Conservation (phyloP, 2,113 vertebrate genomes). For the Trochalopteron elliotii region DNA sequence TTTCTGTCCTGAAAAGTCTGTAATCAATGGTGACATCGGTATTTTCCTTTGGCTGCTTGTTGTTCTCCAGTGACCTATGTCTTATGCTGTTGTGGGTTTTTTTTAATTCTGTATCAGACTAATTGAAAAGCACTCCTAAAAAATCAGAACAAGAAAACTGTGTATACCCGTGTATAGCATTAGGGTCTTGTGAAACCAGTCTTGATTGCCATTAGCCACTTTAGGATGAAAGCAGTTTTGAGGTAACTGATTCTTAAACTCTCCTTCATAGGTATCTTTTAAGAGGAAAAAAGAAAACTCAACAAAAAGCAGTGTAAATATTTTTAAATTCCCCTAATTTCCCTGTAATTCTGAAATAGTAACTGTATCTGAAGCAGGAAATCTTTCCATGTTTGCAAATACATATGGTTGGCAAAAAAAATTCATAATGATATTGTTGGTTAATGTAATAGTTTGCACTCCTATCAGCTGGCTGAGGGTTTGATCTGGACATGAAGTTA, state of each 20-base stretch:
- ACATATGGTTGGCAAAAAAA: background rate
- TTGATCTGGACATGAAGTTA: background rate
- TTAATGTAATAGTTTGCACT: background rate
- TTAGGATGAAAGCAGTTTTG: background rate
- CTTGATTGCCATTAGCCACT: background rate
- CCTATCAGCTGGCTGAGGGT: background rate
- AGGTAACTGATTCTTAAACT: background rate
- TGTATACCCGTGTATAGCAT: background rate
- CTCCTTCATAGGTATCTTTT: background rate
- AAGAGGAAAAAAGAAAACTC: background rate
- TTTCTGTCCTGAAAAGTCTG: background rate
- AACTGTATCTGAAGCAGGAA: background rate
- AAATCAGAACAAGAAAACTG: background rate
- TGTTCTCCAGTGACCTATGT: background rate
- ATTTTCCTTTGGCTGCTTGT: background rate
- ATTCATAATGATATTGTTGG: background rate
- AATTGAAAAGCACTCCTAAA: background rate
- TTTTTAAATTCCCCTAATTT: background rate
- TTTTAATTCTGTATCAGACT: background rate
- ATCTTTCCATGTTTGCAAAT: background rate
- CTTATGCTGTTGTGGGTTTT: accelerated
- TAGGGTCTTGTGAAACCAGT: background rate
- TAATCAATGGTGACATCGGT: accelerated
- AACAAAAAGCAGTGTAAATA: background rate
- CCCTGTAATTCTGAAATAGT: background rate